These are phyloP conservation scores for Aquatica leii DNA, from an alignment of 2,888 invertebrate genomes.

Conservation along the genomic window DNA sequence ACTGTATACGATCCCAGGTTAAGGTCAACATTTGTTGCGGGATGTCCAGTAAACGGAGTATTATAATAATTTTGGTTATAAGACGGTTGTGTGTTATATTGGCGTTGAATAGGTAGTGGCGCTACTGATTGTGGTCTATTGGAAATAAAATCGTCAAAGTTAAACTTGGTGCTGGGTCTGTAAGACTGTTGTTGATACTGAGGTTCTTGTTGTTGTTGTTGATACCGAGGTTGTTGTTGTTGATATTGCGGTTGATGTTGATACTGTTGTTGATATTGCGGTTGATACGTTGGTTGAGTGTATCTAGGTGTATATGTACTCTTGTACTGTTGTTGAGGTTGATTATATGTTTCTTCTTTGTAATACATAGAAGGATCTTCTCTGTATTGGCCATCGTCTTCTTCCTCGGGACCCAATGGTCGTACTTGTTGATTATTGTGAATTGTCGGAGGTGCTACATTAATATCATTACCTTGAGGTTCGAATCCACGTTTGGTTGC, in stretches of 20 bases:
- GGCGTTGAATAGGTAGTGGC: conserved; percentile 4
- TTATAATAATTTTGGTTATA: conserved; percentile 41
- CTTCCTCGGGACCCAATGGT: conserved; percentile 65
- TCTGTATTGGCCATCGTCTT: conserved; percentile 86
- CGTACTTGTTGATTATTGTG: conserved; percentile 58
- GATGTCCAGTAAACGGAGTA: conserved; percentile 65
- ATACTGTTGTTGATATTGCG: conserved; percentile 36
- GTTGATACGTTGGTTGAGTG: conserved; percentile 25
- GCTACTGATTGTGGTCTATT: conserved; percentile 27
- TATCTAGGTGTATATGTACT: conserved; percentile 38
- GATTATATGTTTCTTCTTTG: conserved; percentile 64
- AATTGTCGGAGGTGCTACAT: conserved; percentile 83
- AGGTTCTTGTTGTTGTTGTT: conserved; percentile 43
- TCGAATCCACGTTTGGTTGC: conserved; percentile 84
- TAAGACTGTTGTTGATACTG: conserved; percentile 44
- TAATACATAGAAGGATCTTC: conserved; percentile 85
- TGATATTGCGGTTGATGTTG: conserved; percentile 34
- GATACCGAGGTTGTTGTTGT: conserved; percentile 43
- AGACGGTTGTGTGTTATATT: conserved; percentile 29
- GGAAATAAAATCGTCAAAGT: conserved; percentile 44
- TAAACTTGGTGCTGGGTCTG: conserved; percentile 56
- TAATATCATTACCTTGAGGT: conserved; percentile 78
- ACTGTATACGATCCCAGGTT: conserved; percentile 80
- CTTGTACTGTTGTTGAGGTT: conserved; percentile 16
- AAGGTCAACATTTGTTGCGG: conserved; percentile 77